Conservation (phyloP, 2,797 vertebrate genomes). For the Smutsia gigantea region DNA sequence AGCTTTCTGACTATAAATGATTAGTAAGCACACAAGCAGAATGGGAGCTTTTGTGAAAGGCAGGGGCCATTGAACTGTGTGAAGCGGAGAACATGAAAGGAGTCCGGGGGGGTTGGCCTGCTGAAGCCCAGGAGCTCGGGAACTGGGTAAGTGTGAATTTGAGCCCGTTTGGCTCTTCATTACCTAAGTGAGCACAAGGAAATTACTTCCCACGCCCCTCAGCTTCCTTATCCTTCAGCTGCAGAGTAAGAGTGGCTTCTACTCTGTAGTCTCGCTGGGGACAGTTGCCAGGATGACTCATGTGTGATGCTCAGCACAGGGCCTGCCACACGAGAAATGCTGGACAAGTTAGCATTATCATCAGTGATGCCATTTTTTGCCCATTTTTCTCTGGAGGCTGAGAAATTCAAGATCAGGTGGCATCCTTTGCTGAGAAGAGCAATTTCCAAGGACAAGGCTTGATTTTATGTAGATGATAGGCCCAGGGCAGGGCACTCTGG, state of each 20-base stretch:
- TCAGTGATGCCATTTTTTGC: not conserved
- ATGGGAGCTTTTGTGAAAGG: not conserved
- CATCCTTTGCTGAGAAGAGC: not conserved
- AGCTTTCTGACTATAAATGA: not conserved
- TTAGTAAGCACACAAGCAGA: not conserved
- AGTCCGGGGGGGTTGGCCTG: fast-evolving
- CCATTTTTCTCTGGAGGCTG: not conserved
- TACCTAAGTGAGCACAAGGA: not conserved
- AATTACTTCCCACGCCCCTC: not conserved
- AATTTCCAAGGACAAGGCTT: not conserved
- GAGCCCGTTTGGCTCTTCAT: not conserved
- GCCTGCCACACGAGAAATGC: no score
- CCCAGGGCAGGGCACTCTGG: not conserved
- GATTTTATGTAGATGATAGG: not conserved
- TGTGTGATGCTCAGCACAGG: fast-evolving
- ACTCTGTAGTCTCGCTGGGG: fast-evolving
- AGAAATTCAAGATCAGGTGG: not conserved
- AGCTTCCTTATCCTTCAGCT: not conserved
- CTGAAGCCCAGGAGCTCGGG: not conserved
- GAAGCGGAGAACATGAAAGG: not conserved
- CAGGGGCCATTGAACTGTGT: fast-evolving
- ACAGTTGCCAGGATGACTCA: fast-evolving
- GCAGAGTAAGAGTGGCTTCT: no score
- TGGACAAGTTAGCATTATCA: fast-evolving
- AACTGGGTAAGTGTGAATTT: not conserved